Evolutionary conservation across 2,113 vertebrate genomes (phyloP), one percentile per base, ranked within the genome.

Genomic region (Zonotrichia leucophrys): DNA sequence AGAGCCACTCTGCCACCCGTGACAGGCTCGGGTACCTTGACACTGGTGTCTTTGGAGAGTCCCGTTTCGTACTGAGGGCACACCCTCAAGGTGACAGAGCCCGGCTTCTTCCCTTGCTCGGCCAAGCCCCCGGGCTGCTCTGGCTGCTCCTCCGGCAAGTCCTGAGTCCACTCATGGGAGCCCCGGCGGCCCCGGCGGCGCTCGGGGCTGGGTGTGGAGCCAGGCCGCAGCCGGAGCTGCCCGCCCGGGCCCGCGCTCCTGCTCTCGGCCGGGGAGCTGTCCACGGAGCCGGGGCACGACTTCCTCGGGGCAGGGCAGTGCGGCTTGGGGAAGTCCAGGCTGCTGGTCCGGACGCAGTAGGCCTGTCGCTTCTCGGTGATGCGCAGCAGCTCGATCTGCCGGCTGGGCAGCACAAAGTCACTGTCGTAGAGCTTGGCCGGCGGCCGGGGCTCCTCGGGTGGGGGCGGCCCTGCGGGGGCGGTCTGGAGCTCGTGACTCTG

Each of bases 361-460:
- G 99, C 99, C 94, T 99, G 99, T 13, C 98, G 97, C 97, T 99
- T 99, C 96, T 99, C 99, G 0, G 98, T 99, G 95, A 99, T 98
- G 92, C 98, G 98, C 93, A 99, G 92, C 77, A 99, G 98, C 95
- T 99, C 99, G 0, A 99, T 99, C 96, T 99, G 99, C 31, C 98
- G 97, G 95, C 98, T 99, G 56, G 99, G 99, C 66, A 99, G 98
- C 83, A 99, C 98, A 6, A 99, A 99, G 95, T 99, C 99, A 3
- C 98, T 98, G 96, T 99, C 99, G 1, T 99, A 98, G 85, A 98
- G 97, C 94, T 98, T 98, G 1, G 97, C 87, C 46, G 86, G 73
- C 0, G 87, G 75, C 77, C 70, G 74, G 24, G 96, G 41, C 83
- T 97, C 85, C 95, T 87, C 95, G 0, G 95, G 20, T 1, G 92